Evolutionary conservation across 2,113 vertebrate genomes (phyloP).

Genomic region (Octodon degus): DNA sequence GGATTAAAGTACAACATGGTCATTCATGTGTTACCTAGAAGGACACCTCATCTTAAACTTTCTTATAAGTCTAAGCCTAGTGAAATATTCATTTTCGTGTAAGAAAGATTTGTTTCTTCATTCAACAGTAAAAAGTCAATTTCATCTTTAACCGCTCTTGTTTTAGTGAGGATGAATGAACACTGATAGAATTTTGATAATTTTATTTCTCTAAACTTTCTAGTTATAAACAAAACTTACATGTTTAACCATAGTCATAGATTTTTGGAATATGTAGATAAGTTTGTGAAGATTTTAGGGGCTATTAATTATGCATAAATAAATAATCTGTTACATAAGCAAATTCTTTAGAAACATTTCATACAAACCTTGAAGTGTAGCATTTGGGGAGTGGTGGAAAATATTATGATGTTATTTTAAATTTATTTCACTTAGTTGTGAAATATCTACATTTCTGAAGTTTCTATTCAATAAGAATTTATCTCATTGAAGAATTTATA

Average conservation of each 20-base stretch:
- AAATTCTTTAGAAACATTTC: background rate
- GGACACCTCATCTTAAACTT: background rate
- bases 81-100: constrained; percentile 42
- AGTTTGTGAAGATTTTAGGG: background rate
- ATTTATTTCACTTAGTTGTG: background rate
- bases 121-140: background rate
- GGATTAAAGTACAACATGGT: background rate
- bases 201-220: background rate
- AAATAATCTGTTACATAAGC: background rate
- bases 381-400: background rate
- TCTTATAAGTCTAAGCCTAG: background rate
- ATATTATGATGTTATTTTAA: background rate
- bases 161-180: constrained; percentile 8
- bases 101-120: constrained; percentile 47
- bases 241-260: background rate
- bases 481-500: background rate
- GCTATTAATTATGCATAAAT: background rate
- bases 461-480: background rate
- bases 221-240: background rate
- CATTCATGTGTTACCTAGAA: background rate
- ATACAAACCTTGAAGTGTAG: background rate
- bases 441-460: background rate
- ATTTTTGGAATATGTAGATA: background rate
- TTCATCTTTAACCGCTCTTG: background rate
- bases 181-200: background rate